A percentile compares a stretch with the other conserved stretches of the same genome.
These are phyloP conservation scores for Drosophila borborema DNA, from an alignment of 2,888 invertebrate genomes.

Conservation along the genomic window DNA sequence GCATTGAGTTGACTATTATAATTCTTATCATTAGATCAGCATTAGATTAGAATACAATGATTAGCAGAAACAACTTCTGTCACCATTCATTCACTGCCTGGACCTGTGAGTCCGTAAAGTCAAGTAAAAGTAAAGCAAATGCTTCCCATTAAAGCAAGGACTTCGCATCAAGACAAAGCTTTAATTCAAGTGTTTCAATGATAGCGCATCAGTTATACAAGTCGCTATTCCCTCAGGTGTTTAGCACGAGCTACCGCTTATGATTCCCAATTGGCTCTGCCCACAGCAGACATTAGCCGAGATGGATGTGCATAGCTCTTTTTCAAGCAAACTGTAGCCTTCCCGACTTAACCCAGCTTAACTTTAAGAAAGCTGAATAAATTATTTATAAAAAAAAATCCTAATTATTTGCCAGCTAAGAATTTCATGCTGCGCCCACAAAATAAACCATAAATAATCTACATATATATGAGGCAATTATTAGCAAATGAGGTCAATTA, in stretches of 20 bases:
- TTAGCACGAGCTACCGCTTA: constrained; percentile 27
- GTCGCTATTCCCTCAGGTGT: constrained; percentile 5
- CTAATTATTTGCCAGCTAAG: constrained; percentile 12
- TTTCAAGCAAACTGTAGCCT: not conserved
- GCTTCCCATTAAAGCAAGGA: not conserved
- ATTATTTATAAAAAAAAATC: constrained; percentile 4
- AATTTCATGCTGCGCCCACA: constrained; percentile 14
- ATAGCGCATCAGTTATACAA: not conserved
- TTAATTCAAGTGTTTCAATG: not conserved
- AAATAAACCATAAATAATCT: constrained; percentile 28
- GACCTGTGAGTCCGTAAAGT: not conserved
- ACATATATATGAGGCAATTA: constrained; percentile 27
- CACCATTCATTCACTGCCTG: not conserved
- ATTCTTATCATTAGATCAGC: too few species aligned
- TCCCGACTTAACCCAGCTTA: not conserved
- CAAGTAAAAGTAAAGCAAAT: not conserved
- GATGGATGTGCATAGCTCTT: not conserved
- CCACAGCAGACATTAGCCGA: constrained; percentile 14
- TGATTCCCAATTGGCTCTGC: constrained; percentile 23
- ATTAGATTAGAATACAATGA: too few species aligned
- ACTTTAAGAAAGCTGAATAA: constrained; percentile 2
- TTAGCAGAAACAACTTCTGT: not conserved
- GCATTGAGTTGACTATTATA: too few species aligned
- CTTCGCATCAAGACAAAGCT: not conserved
- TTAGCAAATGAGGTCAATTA: constrained; percentile 67